A percentile compares a stretch with the other conserved stretches of the same genome.
phyloP scores from a whole-genome alignment of 2,113 vertebrate species.

The Cairina moschata region DNA sequence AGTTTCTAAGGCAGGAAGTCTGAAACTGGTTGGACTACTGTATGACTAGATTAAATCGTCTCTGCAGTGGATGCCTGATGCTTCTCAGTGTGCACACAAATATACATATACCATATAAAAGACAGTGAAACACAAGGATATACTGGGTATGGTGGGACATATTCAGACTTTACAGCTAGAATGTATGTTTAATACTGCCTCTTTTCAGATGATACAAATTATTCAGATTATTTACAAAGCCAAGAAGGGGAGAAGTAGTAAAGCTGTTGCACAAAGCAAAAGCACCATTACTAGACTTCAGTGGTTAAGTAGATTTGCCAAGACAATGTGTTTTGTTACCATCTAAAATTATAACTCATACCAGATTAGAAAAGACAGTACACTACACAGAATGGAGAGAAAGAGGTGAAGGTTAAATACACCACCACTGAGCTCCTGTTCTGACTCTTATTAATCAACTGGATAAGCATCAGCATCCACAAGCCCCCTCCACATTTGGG shows the following conservation, averaged over 20 bases:
- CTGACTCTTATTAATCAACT: not conserved
- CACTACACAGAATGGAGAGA: fast-evolving
- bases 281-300: not conserved
- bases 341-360: not conserved
- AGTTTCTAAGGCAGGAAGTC: not conserved
- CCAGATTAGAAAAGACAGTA: constrained; percentile 12
- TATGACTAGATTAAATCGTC: not conserved
- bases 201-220: not conserved
- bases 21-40: not conserved
- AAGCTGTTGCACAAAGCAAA: not conserved
- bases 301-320: not conserved
- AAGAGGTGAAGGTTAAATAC: not conserved
- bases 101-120: not conserved
- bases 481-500: not conserved
- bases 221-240: not conserved
- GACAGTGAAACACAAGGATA: not conserved
- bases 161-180: not conserved
- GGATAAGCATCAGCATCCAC: not conserved
- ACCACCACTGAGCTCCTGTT: not conserved
- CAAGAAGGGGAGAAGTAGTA: not conserved
- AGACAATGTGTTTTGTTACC: not conserved
- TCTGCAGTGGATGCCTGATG: not conserved
- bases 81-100: not conserved
- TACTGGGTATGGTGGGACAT: not conserved
- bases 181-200: not conserved